Evolutionary conservation across 2,113 vertebrate genomes (phyloP), one percentile per base, ranked within the genome.

Genomic region (Antigone vipio): DNA sequence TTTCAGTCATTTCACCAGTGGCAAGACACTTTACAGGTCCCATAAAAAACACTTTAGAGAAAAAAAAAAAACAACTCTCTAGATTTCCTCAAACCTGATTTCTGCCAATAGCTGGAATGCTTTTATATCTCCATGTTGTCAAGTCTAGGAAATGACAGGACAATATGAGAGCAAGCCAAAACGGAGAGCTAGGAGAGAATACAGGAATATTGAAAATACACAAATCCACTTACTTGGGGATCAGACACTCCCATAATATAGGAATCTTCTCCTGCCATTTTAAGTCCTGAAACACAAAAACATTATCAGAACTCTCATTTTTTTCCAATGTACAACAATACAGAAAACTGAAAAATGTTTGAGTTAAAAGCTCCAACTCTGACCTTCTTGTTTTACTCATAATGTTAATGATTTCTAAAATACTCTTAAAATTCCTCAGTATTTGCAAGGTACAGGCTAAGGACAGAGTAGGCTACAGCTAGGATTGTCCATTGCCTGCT

Each of bases 201-300:
- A 75, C 1, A 53, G 12, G 7, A 6, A 75, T 56, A 68, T 1
- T 32, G 45, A 91, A 82, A 84, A 71, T 13, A 73, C 9, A 84
- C 7, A 78, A 78, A 80, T 58, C 27, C 52, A 98, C 98, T 98
- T 97, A 98, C 98, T 56, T 97, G 98, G 55, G 97, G 98, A 75
- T 98, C 98, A 34, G 95, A 89, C 15, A 96, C 96, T 96, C 96
- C 96, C 96, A 98, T 93, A 64, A 97, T 96, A 69, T 98, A 98
- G 8, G 97, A 77, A 93, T 97, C 97, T 42, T 98, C 97, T 94
- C 96, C 98, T 53, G 98, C 98, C 98, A 98, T 98, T 91, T 95
- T 98, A 96, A 93, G 74, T 95, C 92, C 98, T 98, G 94, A 94
- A 95, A 98, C 23, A 95, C 34, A 96, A 88, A 94, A 59, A 9